Conservation (phyloP, 2,797 vertebrate genomes). For the Poecilia gillii region DNA sequence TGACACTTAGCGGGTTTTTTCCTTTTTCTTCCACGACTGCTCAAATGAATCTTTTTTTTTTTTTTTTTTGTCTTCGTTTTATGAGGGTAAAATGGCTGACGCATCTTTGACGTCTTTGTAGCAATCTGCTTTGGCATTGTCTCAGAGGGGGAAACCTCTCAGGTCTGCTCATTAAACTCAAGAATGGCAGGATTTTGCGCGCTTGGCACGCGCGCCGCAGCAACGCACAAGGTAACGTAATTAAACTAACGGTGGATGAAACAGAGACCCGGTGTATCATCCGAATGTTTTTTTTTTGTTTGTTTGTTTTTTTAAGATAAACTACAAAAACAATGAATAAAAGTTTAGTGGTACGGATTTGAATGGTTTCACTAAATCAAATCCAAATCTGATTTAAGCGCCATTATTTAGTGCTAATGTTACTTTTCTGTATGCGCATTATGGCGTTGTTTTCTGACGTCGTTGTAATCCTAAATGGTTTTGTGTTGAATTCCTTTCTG, state of each 20-base stretch:
- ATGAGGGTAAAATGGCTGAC: not conserved
- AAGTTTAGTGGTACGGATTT: constrained; percentile 26
- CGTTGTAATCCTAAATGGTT: not conserved
- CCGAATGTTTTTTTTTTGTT: too few relatives aligned
- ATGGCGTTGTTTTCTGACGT: not conserved
- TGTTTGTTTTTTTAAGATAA: not conserved
- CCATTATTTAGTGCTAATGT: not conserved
- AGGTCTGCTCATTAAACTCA: constrained; percentile 41
- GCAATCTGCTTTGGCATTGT: constrained; percentile 8
- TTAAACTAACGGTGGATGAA: not conserved
- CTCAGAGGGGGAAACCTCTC: constrained; percentile 45
- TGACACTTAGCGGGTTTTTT: constrained; percentile 4
- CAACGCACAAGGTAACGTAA: not conserved
- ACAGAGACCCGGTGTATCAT: not conserved
- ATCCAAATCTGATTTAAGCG: not conserved
- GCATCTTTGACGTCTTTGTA: constrained; percentile 6
- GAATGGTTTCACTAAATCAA: not conserved
- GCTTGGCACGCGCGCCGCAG: constrained; percentile 39
- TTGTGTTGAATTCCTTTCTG: not conserved
- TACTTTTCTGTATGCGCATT: not conserved
- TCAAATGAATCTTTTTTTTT: not conserved
- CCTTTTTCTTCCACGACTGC: too few relatives aligned
- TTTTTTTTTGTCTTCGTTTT: not conserved
- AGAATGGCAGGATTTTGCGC: constrained; percentile 26
- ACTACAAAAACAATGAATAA: not conserved